phyloP scores from a whole-genome alignment of 2,888 invertebrate genomes.

The Heliconius ethilla region DNA sequence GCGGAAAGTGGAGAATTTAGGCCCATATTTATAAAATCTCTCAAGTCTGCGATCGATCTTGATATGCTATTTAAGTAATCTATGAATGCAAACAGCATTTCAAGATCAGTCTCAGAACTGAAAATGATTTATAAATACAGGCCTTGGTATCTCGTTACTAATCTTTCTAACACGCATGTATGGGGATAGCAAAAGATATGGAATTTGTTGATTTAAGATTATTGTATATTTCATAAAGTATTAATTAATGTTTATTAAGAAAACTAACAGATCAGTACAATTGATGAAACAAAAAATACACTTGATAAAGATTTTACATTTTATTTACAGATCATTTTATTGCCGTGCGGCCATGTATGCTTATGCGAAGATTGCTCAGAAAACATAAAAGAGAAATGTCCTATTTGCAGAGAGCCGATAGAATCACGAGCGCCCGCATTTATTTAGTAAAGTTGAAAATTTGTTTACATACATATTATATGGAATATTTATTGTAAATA shows the following conservation, averaged over 20 bases:
- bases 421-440: constrained; percentile 88
- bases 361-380: constrained; percentile 93
- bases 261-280: not conserved
- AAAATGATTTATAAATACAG: not conserved
- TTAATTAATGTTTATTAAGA: not conserved
- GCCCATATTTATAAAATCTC: too few relatives aligned
- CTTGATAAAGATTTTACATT: constrained; percentile 4
- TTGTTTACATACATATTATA: not conserved
- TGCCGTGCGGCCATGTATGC: constrained; percentile 95
- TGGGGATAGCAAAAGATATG: not conserved
- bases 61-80: too few relatives aligned
- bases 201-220: not conserved
- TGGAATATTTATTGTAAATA: constrained; percentile 3
- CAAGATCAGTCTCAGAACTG: too few relatives aligned
- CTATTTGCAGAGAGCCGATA: constrained; percentile 89
- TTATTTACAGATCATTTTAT: constrained; percentile 85
- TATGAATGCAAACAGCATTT: too few relatives aligned
- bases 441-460: constrained; percentile 78
- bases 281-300: not conserved
- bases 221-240: not conserved
- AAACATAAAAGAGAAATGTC: constrained; percentile 87
- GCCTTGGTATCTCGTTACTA: not conserved
- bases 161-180: not conserved
- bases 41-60: too few relatives aligned
- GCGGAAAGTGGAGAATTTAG: not conserved